These are phyloP conservation scores for Paragorgia papillata DNA, from an alignment of 92 coral and sea anemone genomes.

Conservation along the genomic window DNA sequence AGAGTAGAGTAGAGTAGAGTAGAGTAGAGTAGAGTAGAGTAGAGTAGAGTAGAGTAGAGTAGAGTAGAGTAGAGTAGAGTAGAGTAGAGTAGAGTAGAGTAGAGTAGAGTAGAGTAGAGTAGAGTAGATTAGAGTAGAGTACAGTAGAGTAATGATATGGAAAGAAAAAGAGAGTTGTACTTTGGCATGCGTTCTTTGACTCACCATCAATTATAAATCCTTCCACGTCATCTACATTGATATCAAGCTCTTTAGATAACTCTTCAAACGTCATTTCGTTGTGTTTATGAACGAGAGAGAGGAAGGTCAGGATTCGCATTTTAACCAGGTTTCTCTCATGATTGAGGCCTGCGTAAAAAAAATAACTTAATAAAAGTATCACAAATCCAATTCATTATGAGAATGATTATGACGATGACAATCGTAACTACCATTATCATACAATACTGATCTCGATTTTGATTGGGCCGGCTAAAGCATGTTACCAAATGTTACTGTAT, in stretches of 20 bases:
- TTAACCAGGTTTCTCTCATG: conserved; percentile 85
- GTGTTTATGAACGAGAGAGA: conserved; percentile 75
- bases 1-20: too few relatives aligned
- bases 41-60: neutral
- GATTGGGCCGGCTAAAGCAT: too few relatives aligned
- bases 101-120: too few relatives aligned
- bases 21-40: neutral
- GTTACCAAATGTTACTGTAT: too few relatives aligned
- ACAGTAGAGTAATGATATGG: too few relatives aligned
- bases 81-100: too few relatives aligned
- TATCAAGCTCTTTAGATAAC: conserved; percentile 67
- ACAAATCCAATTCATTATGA: neutral
- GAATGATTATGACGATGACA: neutral
- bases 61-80: neutral
- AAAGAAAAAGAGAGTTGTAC: too few relatives aligned
- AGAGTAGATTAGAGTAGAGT: too few relatives aligned
- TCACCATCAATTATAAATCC: conserved; percentile 88
- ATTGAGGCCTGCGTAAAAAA: conserved; percentile 63
- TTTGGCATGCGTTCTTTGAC: neutral
- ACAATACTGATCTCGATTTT: too few relatives aligned
- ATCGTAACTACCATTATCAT: too few relatives aligned
- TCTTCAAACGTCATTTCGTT: conserved; percentile 84
- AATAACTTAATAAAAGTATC: neutral
- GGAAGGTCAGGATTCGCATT: conserved; percentile 86
- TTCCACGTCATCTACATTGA: conserved; percentile 75